Evolutionary conservation across 1,140 invertebrate species (phyloP), one percentile per base, ranked within the genome.

Genomic region (Drosophila sproati): DNA sequence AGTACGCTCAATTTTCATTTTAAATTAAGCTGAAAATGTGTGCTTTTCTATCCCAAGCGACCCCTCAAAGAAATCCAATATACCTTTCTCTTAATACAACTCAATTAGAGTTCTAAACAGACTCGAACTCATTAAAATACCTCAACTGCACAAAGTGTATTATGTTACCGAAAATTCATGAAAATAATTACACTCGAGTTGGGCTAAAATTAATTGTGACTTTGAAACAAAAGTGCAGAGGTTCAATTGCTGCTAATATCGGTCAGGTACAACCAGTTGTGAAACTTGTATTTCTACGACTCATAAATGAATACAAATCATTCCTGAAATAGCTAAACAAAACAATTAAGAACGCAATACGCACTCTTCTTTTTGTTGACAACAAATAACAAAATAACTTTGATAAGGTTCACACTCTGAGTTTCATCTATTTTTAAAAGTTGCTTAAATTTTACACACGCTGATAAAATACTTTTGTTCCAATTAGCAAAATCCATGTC

Each of bases 1-100:
- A 37, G 34, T 32, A 37, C 34, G 39, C 37, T 51, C 50, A 73
- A 60, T 73, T 73, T 68, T 68, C 71, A 73, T 73, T 73, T 68
- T 73, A 73, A 73, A 73, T 73, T 39, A 73, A 51, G 54, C 63
- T 60, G 43, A 64, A 72, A 57, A 56, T 64, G 35, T 55, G 52
- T 20, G 34, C 28, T 39, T 10, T 12, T 20, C 43, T 47, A 6
- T 47, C 4, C 5, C 43, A 47, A 47, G 8, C 35, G 3, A 41
- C 54, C 12, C 39, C 39, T 43, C 54, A 3, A n/a, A 45, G 56
- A 45, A 39, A 43, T 34, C 41, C 39, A 59, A 47, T 43, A 10
- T 34, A 37, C 52, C 52, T 28, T 47, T 4, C 20, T 4, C 3
- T 41, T 8, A 5, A 20, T 29, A 10, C 47, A 20, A 47, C 20